Evolutionary conservation across 2,888 invertebrate species (phyloP), one percentile per base, ranked within the genome.

Genomic region (Mesopsocus fuscifrons): DNA sequence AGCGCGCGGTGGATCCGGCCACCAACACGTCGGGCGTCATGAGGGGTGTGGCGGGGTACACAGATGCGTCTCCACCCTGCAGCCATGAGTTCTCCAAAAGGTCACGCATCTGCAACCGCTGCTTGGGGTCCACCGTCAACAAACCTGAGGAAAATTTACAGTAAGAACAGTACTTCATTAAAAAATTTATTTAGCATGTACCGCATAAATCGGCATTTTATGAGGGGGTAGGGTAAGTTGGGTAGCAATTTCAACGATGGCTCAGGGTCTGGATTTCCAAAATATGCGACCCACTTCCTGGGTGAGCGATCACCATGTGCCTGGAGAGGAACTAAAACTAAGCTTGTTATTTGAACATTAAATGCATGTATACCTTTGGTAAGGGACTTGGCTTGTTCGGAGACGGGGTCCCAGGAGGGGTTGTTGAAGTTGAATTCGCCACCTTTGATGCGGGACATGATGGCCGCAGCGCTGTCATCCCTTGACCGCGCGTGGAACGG

Each of bases 361-460:
- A n/a, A n/a, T n/a, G n/a, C n/a, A n/a, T n/a, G 26, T 43, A 23
- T 43, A 53, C 53, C 53, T 50, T 54, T 52, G 41, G 53, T 55
- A 8, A 54, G 46, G n/a, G 72, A 66, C 59, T 84, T 87, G 34
- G 84, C 88, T 46, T 74, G 71, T 1, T 61, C 54, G 0, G 85
- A 83, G 13, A 91, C 75, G 35, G 67, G 66, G 1, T 65, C 65
- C 88, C 89, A 89, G 2, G 71, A 71, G 9, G 63, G 56, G 49
- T 74, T 75, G 42, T 75, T 71, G 62, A 89, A 81, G 48, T 73
- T 71, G 56, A 89, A 83, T 48, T 77, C 73, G 2, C 88, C 89
- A 3, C 68, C 68, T 51, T 78, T 72, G 44, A 91, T 88, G 46
- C 83, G 64, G 46, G 77, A 72, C 71, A 88, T 85, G 45, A 85